Evolutionary conservation across 2,888 invertebrate genomes (phyloP).

Genomic region (Drosophila sordidapex): DNA sequence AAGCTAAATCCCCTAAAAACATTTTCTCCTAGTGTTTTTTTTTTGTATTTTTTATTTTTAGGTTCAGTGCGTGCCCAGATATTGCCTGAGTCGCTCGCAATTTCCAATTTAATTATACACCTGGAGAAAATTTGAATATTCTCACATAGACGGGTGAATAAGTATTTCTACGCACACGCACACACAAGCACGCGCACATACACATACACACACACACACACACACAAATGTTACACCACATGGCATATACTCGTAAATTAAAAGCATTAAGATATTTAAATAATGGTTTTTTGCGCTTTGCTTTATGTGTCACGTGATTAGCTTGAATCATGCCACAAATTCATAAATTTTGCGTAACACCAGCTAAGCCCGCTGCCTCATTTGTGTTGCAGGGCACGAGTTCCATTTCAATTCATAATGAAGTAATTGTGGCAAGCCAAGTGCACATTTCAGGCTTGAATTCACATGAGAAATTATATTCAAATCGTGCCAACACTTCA

Average conservation of each 20-base stretch:
- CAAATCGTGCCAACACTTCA: background rate
- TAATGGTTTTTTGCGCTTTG: slow-evolving; percentile 58
- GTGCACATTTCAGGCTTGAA: slow-evolving; percentile 20
- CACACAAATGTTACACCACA: slow-evolving; percentile 44
- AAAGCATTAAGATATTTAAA: slow-evolving; percentile 79
- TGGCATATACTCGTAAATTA: slow-evolving; percentile 74
- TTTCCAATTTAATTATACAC: slow-evolving; percentile 78
- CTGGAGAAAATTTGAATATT: slow-evolving; percentile 73
- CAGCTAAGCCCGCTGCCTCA: slow-evolving; percentile 14
- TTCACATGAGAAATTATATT: slow-evolving; percentile 11
- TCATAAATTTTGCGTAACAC: slow-evolving; percentile 71
- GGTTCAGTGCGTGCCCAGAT: slow-evolving; percentile 58
- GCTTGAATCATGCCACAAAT: slow-evolving; percentile 70
- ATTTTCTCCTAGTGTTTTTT: slow-evolving; percentile 39
- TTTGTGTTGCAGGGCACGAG: slow-evolving; percentile 25
- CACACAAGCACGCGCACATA: background rate
- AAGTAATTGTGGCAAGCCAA: slow-evolving; percentile 42
- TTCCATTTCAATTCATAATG: slow-evolving; percentile 36
- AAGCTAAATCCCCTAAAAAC: slow-evolving; percentile 47
- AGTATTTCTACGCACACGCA: slow-evolving; percentile 10
- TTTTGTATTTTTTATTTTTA: background rate
- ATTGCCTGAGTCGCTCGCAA: slow-evolving; percentile 41
- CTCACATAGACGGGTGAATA: slow-evolving; percentile 18
- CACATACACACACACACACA: background rate
- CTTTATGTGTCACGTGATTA: slow-evolving; percentile 68